Percentiles rank a stretch among this genome's conserved stretches.
Conservation (phyloP, 2,797 vertebrate species). For the Ciconia nigra region DNA sequence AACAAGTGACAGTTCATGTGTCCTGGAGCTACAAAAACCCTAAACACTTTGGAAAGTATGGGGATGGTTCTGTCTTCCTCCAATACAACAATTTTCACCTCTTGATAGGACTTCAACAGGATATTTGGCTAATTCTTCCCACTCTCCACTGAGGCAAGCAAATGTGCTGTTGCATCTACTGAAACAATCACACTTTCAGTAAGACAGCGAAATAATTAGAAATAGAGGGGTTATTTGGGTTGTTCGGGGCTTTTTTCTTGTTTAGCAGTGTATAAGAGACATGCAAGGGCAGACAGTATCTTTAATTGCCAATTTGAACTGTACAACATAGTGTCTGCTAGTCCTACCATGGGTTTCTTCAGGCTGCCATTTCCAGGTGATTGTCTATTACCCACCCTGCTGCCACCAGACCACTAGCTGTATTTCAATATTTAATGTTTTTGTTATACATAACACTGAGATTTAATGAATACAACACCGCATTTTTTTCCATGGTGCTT, state of each 20-base stretch:
- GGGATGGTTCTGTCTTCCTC: background rate
- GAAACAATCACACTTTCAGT: background rate
- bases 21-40: background rate
- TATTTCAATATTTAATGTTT: conserved; percentile 39
- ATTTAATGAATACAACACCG: background rate
- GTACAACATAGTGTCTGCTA: background rate
- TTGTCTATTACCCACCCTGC: conserved; percentile 5
- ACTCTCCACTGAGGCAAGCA: background rate
- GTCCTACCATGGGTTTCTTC: background rate
- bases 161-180: background rate
- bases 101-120: background rate
- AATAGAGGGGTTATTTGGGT: background rate
- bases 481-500: conserved; percentile 14
- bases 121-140: background rate
- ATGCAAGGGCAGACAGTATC: background rate
- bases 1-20: background rate
- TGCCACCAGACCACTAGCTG: conserved; percentile 18
- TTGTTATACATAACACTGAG: conserved; percentile 19
- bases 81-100: background rate
- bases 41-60: background rate
- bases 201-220: background rate
- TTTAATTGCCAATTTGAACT: background rate
- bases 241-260: background rate
- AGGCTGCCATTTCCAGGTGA: conserved; percentile 24
- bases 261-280: background rate